Percentiles rank a stretch among this genome's conserved stretches.
Evolutionary conservation across 2,113 vertebrate species (phyloP).

Genomic region (Blennius ocellaris): DNA sequence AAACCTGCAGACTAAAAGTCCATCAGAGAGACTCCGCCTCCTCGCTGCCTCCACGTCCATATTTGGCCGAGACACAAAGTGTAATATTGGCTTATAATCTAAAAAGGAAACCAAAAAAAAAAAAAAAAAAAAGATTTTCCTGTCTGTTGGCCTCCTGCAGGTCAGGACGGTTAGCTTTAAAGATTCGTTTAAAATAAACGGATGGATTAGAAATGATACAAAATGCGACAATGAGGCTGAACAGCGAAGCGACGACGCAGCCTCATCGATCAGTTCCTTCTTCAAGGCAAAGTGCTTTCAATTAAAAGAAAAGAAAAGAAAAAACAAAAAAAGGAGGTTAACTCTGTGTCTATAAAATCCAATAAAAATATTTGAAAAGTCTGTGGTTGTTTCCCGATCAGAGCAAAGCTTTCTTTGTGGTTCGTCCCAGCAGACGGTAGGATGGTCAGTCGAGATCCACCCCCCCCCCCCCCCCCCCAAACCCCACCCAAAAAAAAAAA

Average conservation of each 20-base stretch:
- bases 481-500: background rate
- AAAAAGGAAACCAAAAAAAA: background rate
- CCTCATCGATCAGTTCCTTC: constrained; percentile 20
- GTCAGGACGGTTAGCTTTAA: constrained; percentile 23
- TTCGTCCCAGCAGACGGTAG: constrained; percentile 19
- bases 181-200: constrained; percentile 17
- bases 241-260: constrained; percentile 8
- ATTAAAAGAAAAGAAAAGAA: constrained; percentile 15
- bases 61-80: constrained; percentile 13
- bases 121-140: background rate
- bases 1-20: background rate
- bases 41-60: background rate
- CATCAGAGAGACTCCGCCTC: background rate
- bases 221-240: background rate
- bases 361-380: constrained; percentile 34
- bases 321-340: constrained; percentile 24
- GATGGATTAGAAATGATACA: constrained; percentile 43
- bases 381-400: constrained; percentile 65
- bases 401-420: constrained; percentile 44
- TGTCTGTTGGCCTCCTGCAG: constrained; percentile 7
- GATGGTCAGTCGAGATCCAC: background rate
- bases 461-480: no score
- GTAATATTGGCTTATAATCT: background rate
- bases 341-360: constrained; percentile 44
- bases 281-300: constrained; percentile 65